Base-by-base conservation (phyloP, 2,888 invertebrate species). In the Noctuana brunneofusca region DNA sequence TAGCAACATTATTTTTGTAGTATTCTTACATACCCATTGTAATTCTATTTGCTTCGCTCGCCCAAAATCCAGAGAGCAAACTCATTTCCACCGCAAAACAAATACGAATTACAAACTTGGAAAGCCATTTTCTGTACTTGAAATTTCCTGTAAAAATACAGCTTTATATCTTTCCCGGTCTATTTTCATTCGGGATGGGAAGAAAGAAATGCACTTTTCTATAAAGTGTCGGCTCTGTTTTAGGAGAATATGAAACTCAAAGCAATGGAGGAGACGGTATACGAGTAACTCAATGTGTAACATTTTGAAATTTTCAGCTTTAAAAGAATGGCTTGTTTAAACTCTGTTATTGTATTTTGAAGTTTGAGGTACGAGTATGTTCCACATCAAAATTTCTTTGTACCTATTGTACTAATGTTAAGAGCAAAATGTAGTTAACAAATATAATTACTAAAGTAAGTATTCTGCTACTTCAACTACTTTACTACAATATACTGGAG, bases 91-190 rank as follows among this genome's bases (percentile, higher is more conserved):
- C 48, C 60, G 48, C 53, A 60, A 54, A 54, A 48, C 53, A 60
- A 60, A 60, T 24, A 60, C 24, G 53, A 35, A 27, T 54, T 60
- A 60, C 52, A 35, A 32, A 54, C 46, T 24, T 35, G 55, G n/a
- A 22, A 27, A 24, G 14, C n/a, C 54, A 30, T 48, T 62, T 48
- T 49, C 16, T 41, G 22, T 48, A 35, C 38, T 27, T 62, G 38
- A 48, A 60, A 54, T 62, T 55, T 48, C 27, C 38, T 62, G 55
- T 49, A 55, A 62, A 62, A 62, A 55, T 55, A 62, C 53, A n/a
- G 20, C 22, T 41, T 20, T 18, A n/a, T 38, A 22, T 54, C 46
- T 50, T 35, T 38, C 20, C 24, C 46, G 18, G 24, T 49, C 49
- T 62, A 49, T 62, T 62, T 55, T 62, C 54, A 24, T 54, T 54